Evolutionary conservation across 2,797 vertebrate genomes (phyloP), one percentile per base, ranked within the genome.

Genomic region (Falco peregrinus): DNA sequence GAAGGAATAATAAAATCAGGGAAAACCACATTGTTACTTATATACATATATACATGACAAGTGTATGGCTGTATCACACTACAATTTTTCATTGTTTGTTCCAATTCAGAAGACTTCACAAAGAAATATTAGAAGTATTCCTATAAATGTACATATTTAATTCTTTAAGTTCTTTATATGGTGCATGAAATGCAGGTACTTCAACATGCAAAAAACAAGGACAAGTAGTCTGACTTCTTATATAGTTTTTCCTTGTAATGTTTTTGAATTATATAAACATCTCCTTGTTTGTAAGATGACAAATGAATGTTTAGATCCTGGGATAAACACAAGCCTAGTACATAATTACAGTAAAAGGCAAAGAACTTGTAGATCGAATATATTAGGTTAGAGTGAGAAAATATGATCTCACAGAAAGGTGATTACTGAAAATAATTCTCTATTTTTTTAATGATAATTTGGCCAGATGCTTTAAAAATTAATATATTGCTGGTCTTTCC

Each of bases 381-480:
- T 12, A 11, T 83, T 24, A 64, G 22, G 21, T 6, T 64, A 35
- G 11, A 76, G 11, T 64, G 21, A 83, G 31, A 89, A 89, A 69
- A 75, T 7, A 68, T 0, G 4, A 77, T 83, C 54, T 69, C 50
- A 60, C 73, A 90, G 41, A 28, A 89, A 75, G 22, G 4, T 9
- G 29, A 74, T 28, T 39, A 64, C 14, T 45, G 51, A 83, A 85
- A 73, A 76, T 3, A 83, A 90, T 59, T 41, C 1, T 41, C 12
- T 31, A 43, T 9, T 29, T 69, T 83, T 81, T 41, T 63, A 22
- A 67, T 9, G 3, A 10, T 28, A 71, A 76, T 75, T 78, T 82
- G 26, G 29, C 24, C 29, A 70, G 13, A 61, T 33, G 25, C 68
- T 26, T 0, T 0, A 5, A 48, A 54, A 45, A 24, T 9, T 8